Conservation (phyloP, 2,797 vertebrate species). For the Falco naumanni region DNA sequence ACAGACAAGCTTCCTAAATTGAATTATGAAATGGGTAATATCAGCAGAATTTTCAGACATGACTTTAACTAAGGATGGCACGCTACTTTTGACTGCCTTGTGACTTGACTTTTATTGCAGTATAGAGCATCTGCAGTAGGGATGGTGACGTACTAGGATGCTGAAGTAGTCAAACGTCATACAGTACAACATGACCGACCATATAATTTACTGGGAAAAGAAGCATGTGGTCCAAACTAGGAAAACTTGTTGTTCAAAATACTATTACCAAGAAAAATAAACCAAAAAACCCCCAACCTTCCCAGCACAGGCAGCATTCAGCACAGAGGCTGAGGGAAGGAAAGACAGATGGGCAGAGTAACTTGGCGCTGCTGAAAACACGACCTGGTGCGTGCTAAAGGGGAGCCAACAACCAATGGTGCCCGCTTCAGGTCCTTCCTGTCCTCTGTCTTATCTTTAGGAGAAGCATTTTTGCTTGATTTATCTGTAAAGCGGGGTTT, state of each 20-base stretch:
- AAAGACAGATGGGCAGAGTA: background rate
- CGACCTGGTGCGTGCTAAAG: background rate
- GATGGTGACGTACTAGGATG: background rate
- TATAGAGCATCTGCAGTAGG: background rate
- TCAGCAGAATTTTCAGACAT: background rate
- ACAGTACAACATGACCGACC: background rate
- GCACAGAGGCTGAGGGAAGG: background rate
- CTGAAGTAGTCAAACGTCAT: background rate
- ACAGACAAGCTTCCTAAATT: background rate
- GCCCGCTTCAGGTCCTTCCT: background rate
- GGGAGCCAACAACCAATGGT: background rate
- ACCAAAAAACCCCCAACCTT: background rate
- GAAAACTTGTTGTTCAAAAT: background rate
- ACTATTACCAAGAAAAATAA: background rate
- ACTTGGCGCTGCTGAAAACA: background rate
- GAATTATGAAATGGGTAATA: background rate
- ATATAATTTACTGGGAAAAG: background rate
- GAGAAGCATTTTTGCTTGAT: background rate
- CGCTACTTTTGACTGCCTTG: background rate
- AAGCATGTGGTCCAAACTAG: background rate
- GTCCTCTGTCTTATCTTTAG: background rate
- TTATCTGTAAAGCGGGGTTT: background rate
- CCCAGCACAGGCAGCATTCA: background rate
- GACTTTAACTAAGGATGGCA: accelerated
- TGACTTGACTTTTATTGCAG: background rate